Evolutionary conservation across 2,888 invertebrate species (phyloP), one percentile per base, ranked within the genome.

Genomic region (Heteropelma amictum): DNA sequence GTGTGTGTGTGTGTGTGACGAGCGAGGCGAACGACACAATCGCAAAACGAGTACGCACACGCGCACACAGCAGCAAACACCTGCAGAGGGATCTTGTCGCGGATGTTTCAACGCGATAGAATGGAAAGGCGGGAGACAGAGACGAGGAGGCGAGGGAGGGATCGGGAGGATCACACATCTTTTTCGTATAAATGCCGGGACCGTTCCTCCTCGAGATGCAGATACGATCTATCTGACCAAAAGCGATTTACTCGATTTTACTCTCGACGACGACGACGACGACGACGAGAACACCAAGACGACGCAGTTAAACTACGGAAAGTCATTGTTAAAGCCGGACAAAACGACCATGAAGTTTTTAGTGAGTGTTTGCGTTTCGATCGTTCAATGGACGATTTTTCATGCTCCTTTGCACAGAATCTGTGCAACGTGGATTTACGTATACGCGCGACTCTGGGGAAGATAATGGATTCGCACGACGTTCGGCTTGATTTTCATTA

Each of bases 171-270:
- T 68, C 67, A 80, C 81, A 77, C 79, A n/a, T n/a, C 80, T 83
- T 84, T 85, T 86, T 86, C 82, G 83, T 87, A 87, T 87, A 87
- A 87, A 87, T 87, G 84, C 82, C 77, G 83, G 76, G 77, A 80
- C 78, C 79, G 77, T 74, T 81, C 81, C 79, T 80, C 77, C 82
- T 80, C 79, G 79, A 80, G 81, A 82, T 81, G 81, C 84, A 86
- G 86, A 84, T 86, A 84, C 85, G 79, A 84, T 84, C 85, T 84
- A 83, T 84, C 85, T 84, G 84, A 83, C 83, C 81, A 83, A 86
- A 82, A 72, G 63, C 83, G 79, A 82, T 83, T 72, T 33, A 58
- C 76, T 75, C 77, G 58, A 21, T 5, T 45, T 54, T 26, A 42
- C 45, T 45, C 53, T 42, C 42, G 54, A 38, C 33, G 26, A 38